These are phyloP conservation scores for Microctenopoma lineatum DNA, from an alignment of 2,797 vertebrate genomes.

Conservation along the genomic window DNA sequence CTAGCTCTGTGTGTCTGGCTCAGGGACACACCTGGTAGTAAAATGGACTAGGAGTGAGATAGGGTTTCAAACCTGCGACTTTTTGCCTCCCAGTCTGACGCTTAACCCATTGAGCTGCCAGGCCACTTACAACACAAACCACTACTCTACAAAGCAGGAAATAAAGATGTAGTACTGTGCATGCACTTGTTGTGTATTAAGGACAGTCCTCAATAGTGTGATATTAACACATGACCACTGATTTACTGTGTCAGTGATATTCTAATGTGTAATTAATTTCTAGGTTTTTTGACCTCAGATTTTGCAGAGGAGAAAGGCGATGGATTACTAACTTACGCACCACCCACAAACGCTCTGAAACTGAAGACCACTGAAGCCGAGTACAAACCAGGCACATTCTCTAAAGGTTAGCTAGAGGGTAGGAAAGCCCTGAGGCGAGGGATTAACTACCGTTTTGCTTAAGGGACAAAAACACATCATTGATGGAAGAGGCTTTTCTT, in stretches of 20 bases:
- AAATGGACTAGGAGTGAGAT: too few relatives aligned
- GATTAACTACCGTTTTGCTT: constrained; percentile 14
- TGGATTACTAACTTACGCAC: constrained; percentile 20
- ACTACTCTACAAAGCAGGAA: constrained; percentile 8
- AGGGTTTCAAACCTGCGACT: too few relatives aligned
- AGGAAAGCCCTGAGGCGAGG: constrained; percentile 2
- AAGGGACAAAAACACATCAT: not conserved
- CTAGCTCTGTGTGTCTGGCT: too few relatives aligned
- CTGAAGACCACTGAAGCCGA: constrained; percentile 14
- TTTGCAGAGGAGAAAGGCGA: constrained; percentile 2
- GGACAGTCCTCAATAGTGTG: constrained; percentile 2
- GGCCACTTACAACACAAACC: not conserved
- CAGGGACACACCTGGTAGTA: too few relatives aligned
- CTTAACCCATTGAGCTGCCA: too few relatives aligned
- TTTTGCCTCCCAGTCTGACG: too few relatives aligned
- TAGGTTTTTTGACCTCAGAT: constrained; percentile 15
- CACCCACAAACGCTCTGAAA: constrained; percentile 7
- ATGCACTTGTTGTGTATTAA: not conserved
- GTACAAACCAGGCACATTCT: constrained; percentile 1
- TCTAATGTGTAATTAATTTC: constrained; percentile 5
- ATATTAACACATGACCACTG: not conserved
- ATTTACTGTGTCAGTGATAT: constrained; percentile 10
- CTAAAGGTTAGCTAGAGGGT: constrained; percentile 27
- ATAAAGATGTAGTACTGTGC: not conserved
- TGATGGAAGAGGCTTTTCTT: not conserved